Conservation (phyloP, 2,113 vertebrate species). For the Glaucidium brasilianum region DNA sequence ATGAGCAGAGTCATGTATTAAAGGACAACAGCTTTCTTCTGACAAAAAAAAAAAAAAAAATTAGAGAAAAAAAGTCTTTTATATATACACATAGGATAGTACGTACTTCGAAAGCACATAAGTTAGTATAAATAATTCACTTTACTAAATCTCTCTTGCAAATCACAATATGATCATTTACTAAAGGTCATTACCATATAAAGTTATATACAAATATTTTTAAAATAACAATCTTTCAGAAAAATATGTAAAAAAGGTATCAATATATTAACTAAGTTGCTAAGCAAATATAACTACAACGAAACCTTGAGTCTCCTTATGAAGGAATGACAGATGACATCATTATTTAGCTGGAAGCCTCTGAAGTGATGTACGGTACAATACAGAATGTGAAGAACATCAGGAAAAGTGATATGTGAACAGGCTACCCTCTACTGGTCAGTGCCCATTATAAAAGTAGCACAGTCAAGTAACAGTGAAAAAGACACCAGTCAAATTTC, state of each 20-base stretch:
- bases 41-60: not conserved
- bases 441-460: not conserved
- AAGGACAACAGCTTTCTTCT: slow-evolving; percentile 22
- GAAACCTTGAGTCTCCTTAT: not conserved
- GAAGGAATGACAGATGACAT: not conserved
- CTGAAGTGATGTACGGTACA: not conserved
- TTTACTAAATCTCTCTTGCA: not conserved
- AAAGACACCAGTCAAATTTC: not conserved
- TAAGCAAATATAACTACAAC: not conserved
- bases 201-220: not conserved
- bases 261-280: not conserved
- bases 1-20: slow-evolving; percentile 12
- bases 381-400: not conserved
- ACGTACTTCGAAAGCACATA: not conserved
- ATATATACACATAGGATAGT: not conserved
- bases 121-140: not conserved
- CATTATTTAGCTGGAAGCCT: not conserved
- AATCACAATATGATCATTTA: not conserved
- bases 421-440: slow-evolving; percentile 46
- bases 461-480: not conserved
- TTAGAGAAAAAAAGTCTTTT: not conserved
- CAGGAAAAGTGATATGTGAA: not conserved
- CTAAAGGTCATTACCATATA: not conserved
- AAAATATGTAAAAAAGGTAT: not conserved
- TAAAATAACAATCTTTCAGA: not conserved